These are phyloP conservation scores for Drosophila subquinaria DNA, from an alignment of 2,888 invertebrate genomes.

Conservation along the genomic window DNA sequence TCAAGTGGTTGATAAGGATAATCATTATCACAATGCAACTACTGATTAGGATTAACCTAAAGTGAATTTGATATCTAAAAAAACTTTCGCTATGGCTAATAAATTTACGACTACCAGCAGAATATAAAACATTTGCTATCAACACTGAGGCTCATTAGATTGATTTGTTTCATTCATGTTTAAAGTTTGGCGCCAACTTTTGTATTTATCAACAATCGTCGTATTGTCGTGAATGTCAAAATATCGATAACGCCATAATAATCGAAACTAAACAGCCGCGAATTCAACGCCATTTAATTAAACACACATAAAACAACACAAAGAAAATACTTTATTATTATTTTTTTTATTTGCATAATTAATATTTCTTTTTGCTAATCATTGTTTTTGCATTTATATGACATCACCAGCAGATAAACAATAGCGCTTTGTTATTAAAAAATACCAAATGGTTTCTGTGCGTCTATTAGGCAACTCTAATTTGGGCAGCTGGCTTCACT, in stretches of 20 bases:
- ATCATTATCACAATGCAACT: background rate
- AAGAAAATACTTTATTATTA: background rate
- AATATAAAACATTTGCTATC: background rate
- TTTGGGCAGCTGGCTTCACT: constrained; percentile 52
- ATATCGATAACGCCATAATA: background rate
- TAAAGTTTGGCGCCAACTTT: background rate
- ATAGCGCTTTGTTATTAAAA: background rate
- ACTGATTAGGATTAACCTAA: constrained; percentile 20
- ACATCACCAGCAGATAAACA: background rate
- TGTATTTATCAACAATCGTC: background rate
- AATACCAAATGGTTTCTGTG: constrained; percentile 23
- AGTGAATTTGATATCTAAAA: constrained; percentile 16
- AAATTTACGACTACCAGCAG: constrained; percentile 1
- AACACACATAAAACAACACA: background rate
- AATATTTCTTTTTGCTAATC: background rate
- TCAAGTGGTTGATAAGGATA: constrained; percentile 36
- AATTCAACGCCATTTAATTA: background rate
- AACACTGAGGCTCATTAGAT: background rate
- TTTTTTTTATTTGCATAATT: background rate
- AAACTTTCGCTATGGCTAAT: background rate
- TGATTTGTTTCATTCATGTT: no score
- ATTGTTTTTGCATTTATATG: background rate
- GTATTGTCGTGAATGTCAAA: background rate
- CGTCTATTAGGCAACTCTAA: constrained; percentile 32
- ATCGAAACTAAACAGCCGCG: background rate